A percentile compares a stretch with the other conserved stretches of the same genome.
phyloP scores from a whole-genome alignment of 2,113 vertebrate genomes.

The Neodontobutis hainanensis region DNA sequence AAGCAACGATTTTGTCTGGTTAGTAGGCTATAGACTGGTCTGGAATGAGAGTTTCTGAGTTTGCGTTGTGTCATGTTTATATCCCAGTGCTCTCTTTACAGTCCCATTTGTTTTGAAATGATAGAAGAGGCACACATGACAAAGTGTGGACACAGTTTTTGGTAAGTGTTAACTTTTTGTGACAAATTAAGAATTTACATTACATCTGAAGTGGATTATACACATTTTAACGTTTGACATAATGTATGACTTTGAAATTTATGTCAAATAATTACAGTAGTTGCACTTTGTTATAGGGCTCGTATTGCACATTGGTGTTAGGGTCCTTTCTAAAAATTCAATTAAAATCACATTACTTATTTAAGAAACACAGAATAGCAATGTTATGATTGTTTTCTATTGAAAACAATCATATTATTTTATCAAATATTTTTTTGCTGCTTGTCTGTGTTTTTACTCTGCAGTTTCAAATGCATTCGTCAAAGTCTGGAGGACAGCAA shows the following conservation, averaged over 20 bases:
- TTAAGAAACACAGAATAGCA: too few species aligned
- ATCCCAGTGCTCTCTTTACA: constrained; percentile 62
- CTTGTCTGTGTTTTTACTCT: background rate
- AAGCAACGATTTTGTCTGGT: constrained; percentile 99
- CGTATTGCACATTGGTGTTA: too few species aligned
- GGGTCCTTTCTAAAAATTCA: too few species aligned
- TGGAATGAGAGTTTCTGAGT: background rate
- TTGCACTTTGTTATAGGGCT: too few species aligned
- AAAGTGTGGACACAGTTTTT: constrained; percentile 99
- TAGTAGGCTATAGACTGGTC: constrained; percentile 51
- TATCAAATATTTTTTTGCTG: background rate
- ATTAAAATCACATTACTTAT: too few species aligned
- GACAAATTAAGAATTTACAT: background rate
- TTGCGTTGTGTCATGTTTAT: background rate
- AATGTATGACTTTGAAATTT: background rate
- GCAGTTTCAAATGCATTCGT: constrained; percentile 95
- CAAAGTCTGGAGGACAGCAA: constrained; percentile 98
- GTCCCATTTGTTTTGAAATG: constrained; percentile 99
- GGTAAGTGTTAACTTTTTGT: constrained; percentile 81
- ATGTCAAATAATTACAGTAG: background rate
- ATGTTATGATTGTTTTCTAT: too few species aligned
- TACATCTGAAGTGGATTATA: too few species aligned
- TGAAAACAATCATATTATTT: background rate
- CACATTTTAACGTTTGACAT: too few species aligned
- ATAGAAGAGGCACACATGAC: constrained; percentile 99